Percentiles rank a stretch among this genome's conserved stretches.
Conservation (phyloP, 2,113 vertebrate genomes). For the Xyrauchen texanus region DNA sequence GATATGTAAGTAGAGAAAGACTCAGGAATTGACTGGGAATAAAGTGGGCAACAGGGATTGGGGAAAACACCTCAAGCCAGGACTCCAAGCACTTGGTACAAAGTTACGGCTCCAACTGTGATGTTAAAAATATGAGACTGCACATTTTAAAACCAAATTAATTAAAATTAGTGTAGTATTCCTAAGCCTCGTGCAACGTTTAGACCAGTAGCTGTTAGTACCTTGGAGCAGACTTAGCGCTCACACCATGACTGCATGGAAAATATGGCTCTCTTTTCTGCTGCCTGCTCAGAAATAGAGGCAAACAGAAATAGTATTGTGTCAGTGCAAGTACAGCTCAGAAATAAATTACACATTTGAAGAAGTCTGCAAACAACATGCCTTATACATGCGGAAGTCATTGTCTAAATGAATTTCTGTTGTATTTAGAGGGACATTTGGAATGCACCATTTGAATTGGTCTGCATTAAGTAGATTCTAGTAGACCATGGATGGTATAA, state of each 20-base stretch:
- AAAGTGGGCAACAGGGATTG: too few relatives aligned
- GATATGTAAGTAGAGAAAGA: too few relatives aligned
- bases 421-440: neutral
- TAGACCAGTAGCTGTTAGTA: slow-evolving; percentile 28
- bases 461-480: neutral
- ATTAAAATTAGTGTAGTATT: slow-evolving; percentile 61
- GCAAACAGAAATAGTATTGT: neutral
- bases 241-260: slow-evolving; percentile 26
- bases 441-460: neutral
- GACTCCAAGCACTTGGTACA: too few relatives aligned
- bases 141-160: too few relatives aligned
- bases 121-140: too few relatives aligned
- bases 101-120: too few relatives aligned
- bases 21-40: too few relatives aligned
- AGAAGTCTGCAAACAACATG: slow-evolving; percentile 7
- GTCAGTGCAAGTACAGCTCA: slow-evolving; percentile 8
- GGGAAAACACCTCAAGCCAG: too few relatives aligned
- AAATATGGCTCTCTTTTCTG: slow-evolving; percentile 6
- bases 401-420: neutral
- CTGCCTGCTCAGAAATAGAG: neutral
- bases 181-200: slow-evolving; percentile 20
- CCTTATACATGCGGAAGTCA: neutral
- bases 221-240: slow-evolving; percentile 1
- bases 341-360: slow-evolving; percentile 5
- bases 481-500: too few relatives aligned